A percentile compares a stretch with the other conserved stretches of the same genome.
Conservation (phyloP, 1,140 invertebrate genomes). For the Panagrolaimus sp. region DNA sequence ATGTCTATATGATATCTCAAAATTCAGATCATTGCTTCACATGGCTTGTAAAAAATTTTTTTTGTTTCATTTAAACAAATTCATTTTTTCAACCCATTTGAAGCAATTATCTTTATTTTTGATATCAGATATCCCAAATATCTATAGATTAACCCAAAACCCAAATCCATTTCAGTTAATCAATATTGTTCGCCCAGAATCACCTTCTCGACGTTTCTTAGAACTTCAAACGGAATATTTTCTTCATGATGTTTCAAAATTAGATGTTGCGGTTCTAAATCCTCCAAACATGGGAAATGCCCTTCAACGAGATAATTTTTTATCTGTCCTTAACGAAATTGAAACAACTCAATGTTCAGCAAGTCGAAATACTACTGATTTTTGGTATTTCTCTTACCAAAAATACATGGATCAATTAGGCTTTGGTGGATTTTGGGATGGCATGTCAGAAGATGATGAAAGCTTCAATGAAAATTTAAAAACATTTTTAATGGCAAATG, state of each 20-base stretch:
- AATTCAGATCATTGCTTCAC: too few species aligned
- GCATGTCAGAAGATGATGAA: conserved; percentile 35
- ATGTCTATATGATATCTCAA: too few species aligned
- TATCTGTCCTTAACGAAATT: conserved; percentile 35
- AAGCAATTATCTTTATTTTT: too few species aligned
- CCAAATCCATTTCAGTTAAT: conserved; percentile 34
- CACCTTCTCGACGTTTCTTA: conserved; percentile 38
- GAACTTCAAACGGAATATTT: conserved; percentile 36
- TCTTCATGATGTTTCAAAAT: conserved; percentile 30
- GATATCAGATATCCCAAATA: too few species aligned
- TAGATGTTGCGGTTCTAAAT: conserved; percentile 48
- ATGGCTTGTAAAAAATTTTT: too few species aligned
- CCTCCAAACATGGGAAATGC: conserved; percentile 46
- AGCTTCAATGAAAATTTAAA: conserved; percentile 33
- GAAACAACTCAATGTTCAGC: conserved; percentile 41
- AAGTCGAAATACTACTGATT: conserved; percentile 42
- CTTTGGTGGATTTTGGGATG: conserved; percentile 35
- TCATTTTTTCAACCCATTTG: too few species aligned
- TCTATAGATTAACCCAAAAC: too few species aligned
- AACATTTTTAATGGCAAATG: conserved; percentile 42
- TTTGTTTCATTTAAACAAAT: too few species aligned
- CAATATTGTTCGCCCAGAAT: conserved; percentile 41
- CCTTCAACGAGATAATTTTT: conserved; percentile 31
- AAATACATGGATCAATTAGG: conserved; percentile 40
- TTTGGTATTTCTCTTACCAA: conserved; percentile 52